Conservation (phyloP, 53 echinoderm and acorn worm species). For the Luidia sarsii region DNA sequence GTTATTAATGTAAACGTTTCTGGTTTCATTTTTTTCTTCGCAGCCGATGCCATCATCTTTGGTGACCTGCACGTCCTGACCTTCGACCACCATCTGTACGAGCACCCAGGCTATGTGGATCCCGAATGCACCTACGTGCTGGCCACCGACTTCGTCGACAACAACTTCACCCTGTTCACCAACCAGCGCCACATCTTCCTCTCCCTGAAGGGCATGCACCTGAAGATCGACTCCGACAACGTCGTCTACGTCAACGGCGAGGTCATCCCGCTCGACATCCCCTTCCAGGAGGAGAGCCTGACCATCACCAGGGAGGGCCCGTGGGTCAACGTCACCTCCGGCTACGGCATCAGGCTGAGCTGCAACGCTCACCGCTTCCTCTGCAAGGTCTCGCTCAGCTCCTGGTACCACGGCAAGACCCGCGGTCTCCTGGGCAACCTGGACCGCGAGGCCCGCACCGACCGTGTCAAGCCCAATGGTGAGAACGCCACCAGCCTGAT, state of each 20-base stretch:
- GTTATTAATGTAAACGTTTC: background rate
- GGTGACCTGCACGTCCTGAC: slow-evolving; percentile 80
- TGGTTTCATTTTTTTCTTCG: background rate
- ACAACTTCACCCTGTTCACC: slow-evolving; percentile 89
- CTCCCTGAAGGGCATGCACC: slow-evolving; percentile 54
- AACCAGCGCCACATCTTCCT: slow-evolving; percentile 66
- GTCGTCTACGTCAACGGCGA: slow-evolving; percentile 70
- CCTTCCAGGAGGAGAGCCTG: slow-evolving; percentile 72
- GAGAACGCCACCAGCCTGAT: slow-evolving; percentile 52
- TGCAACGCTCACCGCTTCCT: slow-evolving; percentile 74
- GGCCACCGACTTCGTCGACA: slow-evolving; percentile 90
- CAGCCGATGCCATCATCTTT: slow-evolving; percentile 88
- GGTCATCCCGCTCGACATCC: slow-evolving; percentile 46
- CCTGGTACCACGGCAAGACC: slow-evolving; percentile 96
- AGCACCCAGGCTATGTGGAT: slow-evolving; percentile 71
- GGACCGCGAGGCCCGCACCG: slow-evolving; percentile 75
- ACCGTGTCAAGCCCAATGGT: slow-evolving; percentile 79
- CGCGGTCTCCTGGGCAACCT: slow-evolving; percentile 92
- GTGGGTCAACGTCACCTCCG: slow-evolving; percentile 85
- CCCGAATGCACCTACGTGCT: slow-evolving; percentile 77
- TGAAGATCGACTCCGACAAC: slow-evolving; percentile 60
- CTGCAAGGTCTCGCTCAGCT: slow-evolving; percentile 87
- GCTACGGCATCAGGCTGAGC: slow-evolving; percentile 71
- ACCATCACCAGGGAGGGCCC: slow-evolving; percentile 72
- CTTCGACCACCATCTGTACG: slow-evolving; percentile 86